Percentiles rank a stretch among this genome's conserved stretches.
Evolutionary conservation across 2,797 vertebrate species (phyloP).

Genomic region (Lepus oiostolus): DNA sequence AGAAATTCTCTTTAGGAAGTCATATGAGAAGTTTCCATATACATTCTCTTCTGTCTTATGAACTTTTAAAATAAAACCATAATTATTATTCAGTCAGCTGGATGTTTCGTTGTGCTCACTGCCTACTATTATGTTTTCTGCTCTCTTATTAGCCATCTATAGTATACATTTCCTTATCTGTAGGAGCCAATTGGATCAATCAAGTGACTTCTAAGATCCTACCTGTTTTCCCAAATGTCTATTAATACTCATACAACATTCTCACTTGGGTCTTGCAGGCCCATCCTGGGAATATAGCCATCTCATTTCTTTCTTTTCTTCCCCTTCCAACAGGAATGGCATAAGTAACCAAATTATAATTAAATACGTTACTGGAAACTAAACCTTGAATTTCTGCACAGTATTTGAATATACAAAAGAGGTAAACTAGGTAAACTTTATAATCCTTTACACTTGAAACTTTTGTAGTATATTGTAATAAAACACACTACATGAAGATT

Average conservation of each 20-base stretch:
- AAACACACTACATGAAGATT: slow-evolving; percentile 23
- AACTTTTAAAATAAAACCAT: slow-evolving; percentile 39
- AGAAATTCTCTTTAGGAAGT: slow-evolving; percentile 17
- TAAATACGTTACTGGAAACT: slow-evolving; percentile 34
- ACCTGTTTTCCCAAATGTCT: not conserved
- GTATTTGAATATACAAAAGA: slow-evolving; percentile 55
- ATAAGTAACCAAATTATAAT: slow-evolving; percentile 48
- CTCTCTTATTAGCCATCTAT: not conserved
- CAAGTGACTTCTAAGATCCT: slow-evolving; percentile 1
- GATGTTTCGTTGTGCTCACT: slow-evolving; percentile 40
- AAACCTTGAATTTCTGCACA: slow-evolving; percentile 28
- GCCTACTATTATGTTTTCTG: not conserved
- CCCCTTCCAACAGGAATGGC: not conserved
- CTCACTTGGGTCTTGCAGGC: slow-evolving; percentile 5
- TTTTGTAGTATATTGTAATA: slow-evolving; percentile 44
- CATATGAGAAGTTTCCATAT: slow-evolving; percentile 14
- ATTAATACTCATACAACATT: not conserved
- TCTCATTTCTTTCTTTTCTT: not conserved
- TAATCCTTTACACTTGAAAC: slow-evolving; percentile 51
- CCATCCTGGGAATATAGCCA: not conserved
- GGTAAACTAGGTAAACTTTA: not conserved
- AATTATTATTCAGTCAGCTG: slow-evolving; percentile 13
- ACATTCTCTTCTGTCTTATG: not conserved
- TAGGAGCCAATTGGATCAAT: not conserved
- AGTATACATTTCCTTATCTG: not conserved